Conservation (phyloP, 2,113 vertebrate species). For the Dipodomys ordii region DNA sequence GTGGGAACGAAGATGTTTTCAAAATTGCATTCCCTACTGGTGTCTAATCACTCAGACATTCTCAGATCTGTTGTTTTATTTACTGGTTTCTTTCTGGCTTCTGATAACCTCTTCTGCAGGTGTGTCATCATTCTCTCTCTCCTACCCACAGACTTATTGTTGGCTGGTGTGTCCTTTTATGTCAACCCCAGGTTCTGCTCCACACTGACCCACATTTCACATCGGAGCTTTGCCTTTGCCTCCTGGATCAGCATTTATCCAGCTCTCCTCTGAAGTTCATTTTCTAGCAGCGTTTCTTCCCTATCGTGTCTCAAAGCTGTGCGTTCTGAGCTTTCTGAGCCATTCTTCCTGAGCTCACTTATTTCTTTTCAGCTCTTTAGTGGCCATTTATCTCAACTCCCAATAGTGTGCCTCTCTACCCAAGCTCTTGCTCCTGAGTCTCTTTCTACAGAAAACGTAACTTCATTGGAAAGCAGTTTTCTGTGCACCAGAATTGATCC, state of each 20-base stretch:
- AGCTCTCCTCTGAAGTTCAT: too few species aligned
- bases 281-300: background rate
- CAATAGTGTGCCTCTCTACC: background rate
- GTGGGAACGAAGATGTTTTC: background rate
- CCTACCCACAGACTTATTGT: background rate
- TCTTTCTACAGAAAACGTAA: background rate
- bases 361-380: background rate
- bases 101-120: background rate
- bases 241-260: background rate
- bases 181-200: background rate
- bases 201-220: background rate
- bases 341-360: background rate
- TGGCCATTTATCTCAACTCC: background rate
- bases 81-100: background rate
- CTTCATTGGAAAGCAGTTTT: background rate
- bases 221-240: background rate
- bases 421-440: background rate
- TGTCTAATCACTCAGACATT: slow-evolving; percentile 1
- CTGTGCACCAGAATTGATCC: background rate
- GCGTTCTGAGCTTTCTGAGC: background rate
- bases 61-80: background rate
- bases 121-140: background rate
- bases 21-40: background rate
- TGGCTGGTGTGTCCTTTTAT: background rate
- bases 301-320: background rate